Conservation (phyloP, 2,888 invertebrate genomes). For the Ichneumon xanthorius region DNA sequence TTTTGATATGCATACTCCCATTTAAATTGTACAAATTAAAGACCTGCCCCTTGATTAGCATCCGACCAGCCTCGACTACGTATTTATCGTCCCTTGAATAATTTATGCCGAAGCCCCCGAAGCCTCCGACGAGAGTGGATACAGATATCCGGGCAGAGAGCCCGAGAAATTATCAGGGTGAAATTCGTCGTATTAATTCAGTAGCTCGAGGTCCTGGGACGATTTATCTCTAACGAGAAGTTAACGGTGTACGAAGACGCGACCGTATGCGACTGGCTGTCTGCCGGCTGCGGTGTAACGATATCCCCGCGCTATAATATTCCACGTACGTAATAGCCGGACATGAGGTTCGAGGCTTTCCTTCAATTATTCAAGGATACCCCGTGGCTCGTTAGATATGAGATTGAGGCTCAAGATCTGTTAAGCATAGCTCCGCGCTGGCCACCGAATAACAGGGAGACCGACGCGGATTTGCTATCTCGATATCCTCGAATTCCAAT, state of each 20-base stretch:
- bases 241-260: constrained; percentile 39
- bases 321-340: constrained; percentile 81
- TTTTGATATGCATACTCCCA: neutral
- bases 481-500: constrained; percentile 67
- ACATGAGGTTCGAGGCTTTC: constrained; percentile 80
- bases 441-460: constrained; percentile 57
- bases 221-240: constrained; percentile 67
- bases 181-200: constrained; percentile 68
- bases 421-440: constrained; percentile 46
- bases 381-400: constrained; percentile 70
- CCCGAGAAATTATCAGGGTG: constrained; percentile 65
- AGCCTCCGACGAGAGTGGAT: neutral
- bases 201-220: constrained; percentile 58
- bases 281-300: constrained; percentile 8
- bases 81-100: constrained; percentile 63
- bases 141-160: constrained; percentile 41
- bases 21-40: neutral
- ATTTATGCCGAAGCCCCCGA: constrained; percentile 53
- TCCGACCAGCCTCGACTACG: constrained; percentile 28
- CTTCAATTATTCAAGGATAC: constrained; percentile 79
- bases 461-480: constrained; percentile 62
- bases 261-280: constrained; percentile 39
- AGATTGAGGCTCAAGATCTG: constrained; percentile 73
- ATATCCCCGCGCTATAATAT: constrained; percentile 75
- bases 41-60: neutral